phyloP scores from a whole-genome alignment of 2,888 invertebrate genomes.

The Tubulanus polymorphus region DNA sequence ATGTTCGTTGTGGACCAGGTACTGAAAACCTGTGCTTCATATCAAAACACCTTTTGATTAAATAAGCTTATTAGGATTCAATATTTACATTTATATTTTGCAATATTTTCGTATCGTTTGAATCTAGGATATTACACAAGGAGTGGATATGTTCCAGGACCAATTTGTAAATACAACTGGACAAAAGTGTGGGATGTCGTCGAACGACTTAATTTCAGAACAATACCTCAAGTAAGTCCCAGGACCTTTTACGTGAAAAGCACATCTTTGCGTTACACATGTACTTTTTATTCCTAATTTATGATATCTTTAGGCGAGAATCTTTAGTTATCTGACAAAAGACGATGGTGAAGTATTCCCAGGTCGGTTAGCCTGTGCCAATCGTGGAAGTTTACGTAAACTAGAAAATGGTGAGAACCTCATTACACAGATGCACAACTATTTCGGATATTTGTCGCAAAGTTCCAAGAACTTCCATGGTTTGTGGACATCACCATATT shows the following conservation, averaged over 20 bases:
- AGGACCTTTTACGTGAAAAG: no score
- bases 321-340: slow-evolving; percentile 53
- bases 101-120: not conserved
- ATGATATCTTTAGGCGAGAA: slow-evolving; percentile 36
- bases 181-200: slow-evolving; percentile 50
- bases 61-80: no score
- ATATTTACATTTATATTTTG: no score
- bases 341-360: slow-evolving; percentile 54
- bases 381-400: slow-evolving; percentile 49
- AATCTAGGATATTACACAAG: slow-evolving; percentile 53
- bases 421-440: slow-evolving; percentile 54
- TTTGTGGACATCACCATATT: slow-evolving; percentile 54
- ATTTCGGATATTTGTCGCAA: slow-evolving; percentile 52
- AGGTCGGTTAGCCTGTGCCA: slow-evolving; percentile 48
- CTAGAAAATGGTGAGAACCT: slow-evolving; percentile 51
- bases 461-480: slow-evolving; percentile 46
- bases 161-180: slow-evolving; percentile 55
- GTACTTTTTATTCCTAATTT: no score
- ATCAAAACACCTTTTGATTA: no score
- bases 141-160: slow-evolving; percentile 54
- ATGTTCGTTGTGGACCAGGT: slow-evolving; percentile 53
- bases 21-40: no score
- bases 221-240: no score
- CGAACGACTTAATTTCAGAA: no score
- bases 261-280: no score